phyloP scores from a whole-genome alignment of 2,797 vertebrate species.

The Columba guinea region DNA sequence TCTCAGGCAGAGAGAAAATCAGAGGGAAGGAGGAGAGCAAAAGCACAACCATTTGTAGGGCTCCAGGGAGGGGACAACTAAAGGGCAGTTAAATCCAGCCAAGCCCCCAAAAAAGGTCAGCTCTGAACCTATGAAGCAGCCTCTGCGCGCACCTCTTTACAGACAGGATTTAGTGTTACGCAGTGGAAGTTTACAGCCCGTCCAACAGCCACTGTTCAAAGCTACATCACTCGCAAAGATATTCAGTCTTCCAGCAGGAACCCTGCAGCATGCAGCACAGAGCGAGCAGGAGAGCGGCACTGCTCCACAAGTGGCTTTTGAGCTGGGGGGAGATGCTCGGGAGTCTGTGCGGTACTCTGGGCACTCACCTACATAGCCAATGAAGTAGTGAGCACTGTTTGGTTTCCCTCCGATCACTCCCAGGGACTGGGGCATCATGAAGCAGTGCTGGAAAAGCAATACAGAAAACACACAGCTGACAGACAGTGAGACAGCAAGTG shows the following conservation, averaged over 20 bases:
- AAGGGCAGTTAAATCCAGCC: neutral
- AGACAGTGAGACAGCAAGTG: slow-evolving; percentile 44
- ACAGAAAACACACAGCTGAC: slow-evolving; percentile 43
- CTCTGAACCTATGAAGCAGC: neutral
- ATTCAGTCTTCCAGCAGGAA: neutral
- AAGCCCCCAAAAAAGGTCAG: neutral
- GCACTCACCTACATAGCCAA: slow-evolving; percentile 95
- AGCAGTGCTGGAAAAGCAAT: slow-evolving; percentile 90
- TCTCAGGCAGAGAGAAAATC: neutral
- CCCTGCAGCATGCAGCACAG: neutral
- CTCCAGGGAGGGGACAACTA: neutral
- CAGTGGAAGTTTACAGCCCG: neutral
- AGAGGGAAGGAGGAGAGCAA: neutral
- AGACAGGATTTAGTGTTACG: neutral
- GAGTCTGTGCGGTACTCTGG: neutral
- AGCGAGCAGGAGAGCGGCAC: neutral
- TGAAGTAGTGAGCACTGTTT: slow-evolving; percentile 99
- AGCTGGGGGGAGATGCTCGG: neutral
- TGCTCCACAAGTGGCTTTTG: neutral
- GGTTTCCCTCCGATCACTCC: slow-evolving; percentile 98
- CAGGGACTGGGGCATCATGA: slow-evolving; percentile 97
- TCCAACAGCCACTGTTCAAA: neutral
- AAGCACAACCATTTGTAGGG: neutral
- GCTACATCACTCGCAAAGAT: neutral
- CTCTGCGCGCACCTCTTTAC: neutral